Base-by-base conservation (phyloP, 2,888 invertebrate species). In the Lasioglossum oenotherae region DNA sequence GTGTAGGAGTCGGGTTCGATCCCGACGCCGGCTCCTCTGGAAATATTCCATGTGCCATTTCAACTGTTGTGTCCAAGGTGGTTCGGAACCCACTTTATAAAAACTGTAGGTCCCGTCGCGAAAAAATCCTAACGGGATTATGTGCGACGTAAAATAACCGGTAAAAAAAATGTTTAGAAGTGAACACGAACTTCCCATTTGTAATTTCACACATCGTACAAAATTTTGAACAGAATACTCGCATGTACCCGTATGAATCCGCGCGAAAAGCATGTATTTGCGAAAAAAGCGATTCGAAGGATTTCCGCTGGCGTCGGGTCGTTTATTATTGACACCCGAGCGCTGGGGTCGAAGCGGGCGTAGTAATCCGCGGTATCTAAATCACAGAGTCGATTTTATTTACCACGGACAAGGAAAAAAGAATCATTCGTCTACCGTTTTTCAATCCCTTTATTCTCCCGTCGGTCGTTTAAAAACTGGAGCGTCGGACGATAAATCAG, bases 401-500 rank as follows among this genome's bases (percentile, higher is more conserved):
- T 44, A 44, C 69, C 41, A 38, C 38, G 67, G 35, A 67, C 67
- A 35, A 69, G 35, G 23, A 38, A 69, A 69, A 69, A 69, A 44
- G 38, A 67, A 69, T 76, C 76, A 76, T 85, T 74, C 72, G 44
- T n/a, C 19, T 80, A 67, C 74, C 85, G 75, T 67, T 85, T 79
- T 76, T 72, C 23, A 38, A 53, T 14, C 44, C n/a, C 78, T 49
- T 77, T 35, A n/a, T 27, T 64, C n/a, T 6, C n/a, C 27, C 77
- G 46, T 64, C 53, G 71, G 31, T n/a, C 86, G 86, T 73, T 81
- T 74, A 83, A 87, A 87, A 82, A 82, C 74, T 64, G 49, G 67
- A 6, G 16, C 79, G n/a, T 10, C 57, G 72, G 74, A 83, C 84
- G 75, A 81, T 87, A 80, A 87, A 83, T 84, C 76, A 84, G 80